Percentiles rank a stretch among this genome's conserved stretches.
Evolutionary conservation across 2,113 vertebrate genomes (phyloP).

Genomic region (Pelecanus crispus): DNA sequence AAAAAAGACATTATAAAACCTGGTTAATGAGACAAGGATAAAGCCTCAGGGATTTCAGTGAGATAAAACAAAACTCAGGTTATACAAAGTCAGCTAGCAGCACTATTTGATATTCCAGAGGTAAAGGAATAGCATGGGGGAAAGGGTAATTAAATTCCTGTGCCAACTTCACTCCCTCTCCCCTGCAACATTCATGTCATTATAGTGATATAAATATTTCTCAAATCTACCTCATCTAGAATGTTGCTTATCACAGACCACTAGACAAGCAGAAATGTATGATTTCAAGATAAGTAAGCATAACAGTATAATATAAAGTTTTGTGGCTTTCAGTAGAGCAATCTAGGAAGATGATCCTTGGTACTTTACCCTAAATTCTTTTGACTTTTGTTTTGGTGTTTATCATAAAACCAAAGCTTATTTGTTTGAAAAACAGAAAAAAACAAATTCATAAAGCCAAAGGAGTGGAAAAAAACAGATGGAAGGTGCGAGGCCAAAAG

Average conservation of each 20-base stretch:
- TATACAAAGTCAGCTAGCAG: not conserved
- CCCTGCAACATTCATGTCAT: not conserved
- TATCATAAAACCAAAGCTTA: not conserved
- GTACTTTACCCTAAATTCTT: not conserved
- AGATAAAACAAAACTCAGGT: constrained; percentile 14
- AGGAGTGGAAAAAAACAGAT: not conserved
- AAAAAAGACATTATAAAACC: not conserved
- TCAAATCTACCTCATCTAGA: constrained; percentile 44
- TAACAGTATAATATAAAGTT: not conserved
- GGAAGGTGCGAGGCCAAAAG: not conserved
- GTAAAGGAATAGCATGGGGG: not conserved
- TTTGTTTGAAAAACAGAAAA: not conserved
- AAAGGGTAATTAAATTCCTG: not conserved
- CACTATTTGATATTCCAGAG: not conserved
- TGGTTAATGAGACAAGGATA: not conserved
- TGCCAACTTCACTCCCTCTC: not conserved
- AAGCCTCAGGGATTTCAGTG: constrained; percentile 43
- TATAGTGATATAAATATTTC: not conserved
- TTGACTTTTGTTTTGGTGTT: not conserved
- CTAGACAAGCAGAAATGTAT: not conserved
- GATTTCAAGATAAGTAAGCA: not conserved
- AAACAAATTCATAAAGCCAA: not conserved
- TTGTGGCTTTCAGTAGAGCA: not conserved
- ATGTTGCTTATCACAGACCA: not conserved
- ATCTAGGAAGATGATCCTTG: not conserved